phyloP scores from a whole-genome alignment of 2,888 invertebrate species.

The Opisthograptis luteolata region DNA sequence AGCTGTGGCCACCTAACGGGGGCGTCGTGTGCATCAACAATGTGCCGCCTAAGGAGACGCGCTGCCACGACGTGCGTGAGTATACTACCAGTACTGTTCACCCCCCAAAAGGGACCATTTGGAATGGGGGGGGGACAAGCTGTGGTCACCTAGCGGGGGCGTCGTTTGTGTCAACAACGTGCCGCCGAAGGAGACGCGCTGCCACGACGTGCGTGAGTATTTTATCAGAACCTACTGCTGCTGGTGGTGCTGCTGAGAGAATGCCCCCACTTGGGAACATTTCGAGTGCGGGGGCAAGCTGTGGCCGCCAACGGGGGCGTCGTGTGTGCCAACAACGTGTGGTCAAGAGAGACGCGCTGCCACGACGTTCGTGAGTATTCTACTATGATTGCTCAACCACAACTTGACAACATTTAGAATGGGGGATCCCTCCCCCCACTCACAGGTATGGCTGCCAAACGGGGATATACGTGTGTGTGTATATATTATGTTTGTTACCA shows the following conservation, averaged over 20 bases:
- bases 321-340: conserved; percentile 39
- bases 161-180: conserved; percentile 39
- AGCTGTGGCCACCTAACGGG: conserved; percentile 47
- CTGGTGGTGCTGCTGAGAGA: too few species aligned
- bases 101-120: neutral
- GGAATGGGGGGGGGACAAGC: conserved; percentile 31
- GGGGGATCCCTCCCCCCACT: too few species aligned
- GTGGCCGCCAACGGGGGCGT: conserved; percentile 44
- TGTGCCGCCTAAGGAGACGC: conserved; percentile 47
- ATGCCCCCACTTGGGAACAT: neutral
- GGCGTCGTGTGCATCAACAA: conserved; percentile 46
- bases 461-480: conserved; percentile 17
- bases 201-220: conserved; percentile 54
- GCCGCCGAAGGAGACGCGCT: conserved; percentile 51
- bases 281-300: conserved; percentile 31
- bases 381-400: neutral
- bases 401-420: neutral
- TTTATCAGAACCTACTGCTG: neutral
- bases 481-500: too few species aligned
- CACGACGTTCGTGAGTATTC: conserved; percentile 51
- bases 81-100: neutral
- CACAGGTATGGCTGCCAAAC: conserved; percentile 47
- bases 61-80: conserved; percentile 59
- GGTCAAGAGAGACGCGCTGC: conserved; percentile 54
- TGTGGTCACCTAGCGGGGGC: conserved; percentile 44